A percentile compares a stretch with the other conserved stretches of the same genome.
Evolutionary conservation across 2,113 vertebrate species (phyloP).

Genomic region (Aramus guarauna): DNA sequence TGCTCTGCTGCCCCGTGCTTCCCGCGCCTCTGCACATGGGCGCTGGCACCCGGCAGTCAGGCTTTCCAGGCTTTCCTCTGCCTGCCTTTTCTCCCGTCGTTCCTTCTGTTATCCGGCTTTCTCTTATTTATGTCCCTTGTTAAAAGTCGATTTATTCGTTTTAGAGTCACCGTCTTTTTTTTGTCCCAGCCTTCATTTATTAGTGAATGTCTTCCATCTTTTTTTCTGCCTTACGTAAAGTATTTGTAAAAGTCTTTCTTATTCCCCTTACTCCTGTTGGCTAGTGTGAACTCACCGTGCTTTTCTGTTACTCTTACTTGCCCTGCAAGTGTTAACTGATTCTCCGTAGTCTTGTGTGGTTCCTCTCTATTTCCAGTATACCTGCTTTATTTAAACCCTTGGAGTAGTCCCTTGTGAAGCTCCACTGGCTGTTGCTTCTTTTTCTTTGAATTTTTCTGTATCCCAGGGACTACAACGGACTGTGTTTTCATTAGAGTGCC

Average conservation of each 20-base stretch:
- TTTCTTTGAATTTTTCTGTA: not conserved
- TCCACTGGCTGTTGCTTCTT: not conserved
- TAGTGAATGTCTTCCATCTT: not conserved
- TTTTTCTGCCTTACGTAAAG: conserved; percentile 2
- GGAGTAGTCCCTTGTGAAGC: not conserved
- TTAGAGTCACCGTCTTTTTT: not conserved
- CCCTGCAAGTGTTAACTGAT: not conserved
- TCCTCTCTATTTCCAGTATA: not conserved
- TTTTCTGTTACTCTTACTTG: conserved; percentile 6
- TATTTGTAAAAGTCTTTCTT: conserved; percentile 40
- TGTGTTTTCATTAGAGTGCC: not conserved
- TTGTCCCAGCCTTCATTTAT: conserved; percentile 2
- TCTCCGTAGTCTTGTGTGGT: not conserved
- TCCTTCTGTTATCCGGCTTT: not conserved
- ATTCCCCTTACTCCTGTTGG: conserved; percentile 34
- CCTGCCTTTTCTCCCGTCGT: not conserved
- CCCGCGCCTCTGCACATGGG: not conserved
- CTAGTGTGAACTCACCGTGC: not conserved
- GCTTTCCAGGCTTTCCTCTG: not conserved
- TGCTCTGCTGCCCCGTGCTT: not conserved
- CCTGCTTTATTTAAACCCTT: not conserved
- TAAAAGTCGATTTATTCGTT: not conserved
- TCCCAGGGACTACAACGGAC: not conserved
- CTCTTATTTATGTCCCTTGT: conserved; percentile 10
- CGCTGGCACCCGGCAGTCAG: rapidly evolving